Percentiles rank a stretch among this genome's conserved stretches.
Conservation (phyloP, 23 tunicate genomes). For the Halocynthia aurantium region DNA sequence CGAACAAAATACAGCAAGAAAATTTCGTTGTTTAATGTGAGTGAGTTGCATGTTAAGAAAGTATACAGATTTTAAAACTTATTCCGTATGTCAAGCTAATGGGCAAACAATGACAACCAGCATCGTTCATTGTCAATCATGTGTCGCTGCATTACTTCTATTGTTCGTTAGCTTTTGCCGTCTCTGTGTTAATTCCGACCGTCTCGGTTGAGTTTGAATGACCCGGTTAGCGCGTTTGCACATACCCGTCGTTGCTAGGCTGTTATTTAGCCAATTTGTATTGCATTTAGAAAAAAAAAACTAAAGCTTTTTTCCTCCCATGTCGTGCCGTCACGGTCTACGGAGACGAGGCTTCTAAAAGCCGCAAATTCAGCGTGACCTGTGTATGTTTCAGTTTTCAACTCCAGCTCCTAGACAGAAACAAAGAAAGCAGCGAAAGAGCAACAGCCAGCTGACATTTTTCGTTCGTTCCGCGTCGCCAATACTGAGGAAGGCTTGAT, state of each 20-base stretch:
- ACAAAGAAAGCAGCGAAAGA: too few relatives aligned
- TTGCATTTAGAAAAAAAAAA: background rate
- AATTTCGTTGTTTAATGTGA: too few relatives aligned
- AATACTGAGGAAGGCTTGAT: background rate
- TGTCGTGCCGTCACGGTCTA: slow-evolving; percentile 7
- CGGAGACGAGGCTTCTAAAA: background rate
- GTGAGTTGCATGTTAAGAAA: too few relatives aligned
- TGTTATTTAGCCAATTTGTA: background rate
- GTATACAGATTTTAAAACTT: too few relatives aligned
- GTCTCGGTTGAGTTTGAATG: slow-evolving; percentile 2
- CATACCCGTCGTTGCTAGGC: background rate
- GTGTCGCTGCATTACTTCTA: too few relatives aligned
- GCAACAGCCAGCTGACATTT: too few relatives aligned
- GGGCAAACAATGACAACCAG: too few relatives aligned
- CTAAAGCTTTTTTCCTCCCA: background rate
- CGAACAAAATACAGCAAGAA: too few relatives aligned
- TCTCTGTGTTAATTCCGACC: background rate
- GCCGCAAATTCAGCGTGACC: background rate
- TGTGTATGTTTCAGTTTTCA: background rate
- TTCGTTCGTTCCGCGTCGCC: slow-evolving; percentile 1
- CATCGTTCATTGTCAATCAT: too few relatives aligned
- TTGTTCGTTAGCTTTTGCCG: too few relatives aligned
- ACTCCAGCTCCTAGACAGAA: too few relatives aligned
- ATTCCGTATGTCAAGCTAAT: too few relatives aligned
- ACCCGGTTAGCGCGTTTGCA: background rate